Conservation (phyloP, 2,888 invertebrate genomes). For the Rhingia rostrata region DNA sequence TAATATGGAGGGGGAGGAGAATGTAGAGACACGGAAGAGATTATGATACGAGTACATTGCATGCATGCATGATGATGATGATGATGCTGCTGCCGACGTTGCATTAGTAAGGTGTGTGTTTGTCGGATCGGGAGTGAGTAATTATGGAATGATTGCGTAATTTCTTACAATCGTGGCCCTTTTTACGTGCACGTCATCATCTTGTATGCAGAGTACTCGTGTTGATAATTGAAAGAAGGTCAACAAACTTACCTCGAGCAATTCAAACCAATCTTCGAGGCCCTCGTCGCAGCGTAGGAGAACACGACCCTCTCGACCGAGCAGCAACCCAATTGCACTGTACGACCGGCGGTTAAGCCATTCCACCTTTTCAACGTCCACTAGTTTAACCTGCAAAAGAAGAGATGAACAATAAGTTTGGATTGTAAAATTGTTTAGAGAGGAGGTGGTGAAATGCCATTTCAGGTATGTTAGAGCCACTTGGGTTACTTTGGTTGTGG, state of each 20-base stretch:
- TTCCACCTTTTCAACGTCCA: slow-evolving; percentile 87
- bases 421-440: not conserved
- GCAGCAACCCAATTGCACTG: slow-evolving; percentile 85
- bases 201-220: not conserved
- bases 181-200: not conserved
- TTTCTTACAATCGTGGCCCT: slow-evolving; percentile 12
- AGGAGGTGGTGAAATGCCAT: not conserved
- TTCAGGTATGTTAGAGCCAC: not conserved
- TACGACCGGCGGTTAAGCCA: slow-evolving; percentile 87
- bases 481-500: not conserved
- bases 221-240: not conserved
- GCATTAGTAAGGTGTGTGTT: not conserved
- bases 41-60: slow-evolving; percentile 26
- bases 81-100: not conserved
- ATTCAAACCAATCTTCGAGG: slow-evolving; percentile 87
- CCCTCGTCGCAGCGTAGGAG: slow-evolving; percentile 84
- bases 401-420: not conserved
- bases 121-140: slow-evolving; percentile 41
- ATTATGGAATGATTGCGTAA: slow-evolving; percentile 45
- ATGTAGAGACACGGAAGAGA: slow-evolving; percentile 26
- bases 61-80: slow-evolving; percentile 1
- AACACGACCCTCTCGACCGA: slow-evolving; percentile 84
- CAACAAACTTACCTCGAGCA: slow-evolving; percentile 84
- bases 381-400: slow-evolving; percentile 84
- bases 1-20: slow-evolving; percentile 1